A percentile compares a stretch with the other conserved stretches of the same genome.
phyloP scores from a whole-genome alignment of 2,888 invertebrate species.

The Polymixis lichenea region DNA sequence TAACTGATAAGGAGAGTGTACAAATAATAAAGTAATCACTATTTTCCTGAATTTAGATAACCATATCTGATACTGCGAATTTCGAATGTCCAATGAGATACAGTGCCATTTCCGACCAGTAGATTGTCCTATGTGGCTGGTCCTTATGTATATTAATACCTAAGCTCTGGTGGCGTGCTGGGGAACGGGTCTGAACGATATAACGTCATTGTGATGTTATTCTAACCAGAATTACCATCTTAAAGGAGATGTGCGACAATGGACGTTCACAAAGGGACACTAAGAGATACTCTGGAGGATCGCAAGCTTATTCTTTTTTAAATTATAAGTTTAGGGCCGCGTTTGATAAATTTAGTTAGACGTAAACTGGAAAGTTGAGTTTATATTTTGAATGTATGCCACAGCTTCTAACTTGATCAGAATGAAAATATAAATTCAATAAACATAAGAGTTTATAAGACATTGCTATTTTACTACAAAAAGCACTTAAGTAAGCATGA shows the following conservation, averaged over 20 bases:
- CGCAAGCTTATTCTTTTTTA: conserved; percentile 42
- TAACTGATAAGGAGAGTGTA: conserved; percentile 38
- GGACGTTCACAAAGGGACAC: conserved; percentile 71
- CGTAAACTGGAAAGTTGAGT: conserved; percentile 12
- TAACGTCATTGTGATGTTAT: conserved; percentile 71
- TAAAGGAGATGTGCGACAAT: conserved; percentile 78
- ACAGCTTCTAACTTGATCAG: not conserved
- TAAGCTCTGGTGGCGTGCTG: conserved; percentile 49
- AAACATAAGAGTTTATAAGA: not conserved
- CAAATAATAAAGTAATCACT: conserved; percentile 47
- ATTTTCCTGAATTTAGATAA: conserved; percentile 58
- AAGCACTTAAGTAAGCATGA: conserved; percentile 1
- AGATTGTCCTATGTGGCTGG: conserved; percentile 25
- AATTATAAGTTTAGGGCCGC: conserved; percentile 50
- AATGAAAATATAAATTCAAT: not conserved
- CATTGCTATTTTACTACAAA: conserved; percentile 1
- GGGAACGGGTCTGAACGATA: conserved; percentile 63
- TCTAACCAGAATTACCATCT: conserved; percentile 82
- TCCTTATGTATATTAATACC: conserved; percentile 22
- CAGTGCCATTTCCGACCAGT: conserved; percentile 41
- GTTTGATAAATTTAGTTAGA: conserved; percentile 47
- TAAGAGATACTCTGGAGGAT: conserved; percentile 69
- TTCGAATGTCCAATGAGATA: conserved; percentile 38
- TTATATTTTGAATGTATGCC: not conserved
- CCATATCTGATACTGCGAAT: conserved; percentile 42